Evolutionary conservation across 2,113 vertebrate genomes (phyloP), one percentile per base, ranked within the genome.

Genomic region (Phrynosoma platyrhinos): DNA sequence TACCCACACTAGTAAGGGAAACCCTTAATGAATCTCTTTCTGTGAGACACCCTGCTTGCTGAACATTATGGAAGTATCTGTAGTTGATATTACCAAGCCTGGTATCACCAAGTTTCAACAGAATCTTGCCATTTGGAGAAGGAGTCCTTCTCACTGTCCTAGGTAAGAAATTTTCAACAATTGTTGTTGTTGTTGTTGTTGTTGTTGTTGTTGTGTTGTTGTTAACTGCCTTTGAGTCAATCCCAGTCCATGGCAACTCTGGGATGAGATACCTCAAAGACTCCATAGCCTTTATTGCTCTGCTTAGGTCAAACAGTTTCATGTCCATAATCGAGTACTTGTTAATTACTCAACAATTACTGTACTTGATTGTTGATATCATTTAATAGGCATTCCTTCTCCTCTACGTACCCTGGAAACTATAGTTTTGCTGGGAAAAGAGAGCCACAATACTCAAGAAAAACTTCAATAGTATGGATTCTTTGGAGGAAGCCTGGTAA

Each of bases 101-200:
- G 69, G 9, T 52, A 86, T 20, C 25, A 47, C 75, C 86, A 91
- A 90, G 85, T 68, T 90, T 68, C 91, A 82, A 82, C 69, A 84
- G 36, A 23, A 74, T 4, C 0, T 0, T 87, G 6, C 79, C 88
- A 81, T 96, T 95, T 47, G 92, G 88, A 47, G 13, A 94, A 2
- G 95, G 92, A 8, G 93, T n/a, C n/a, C 87, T n/a, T 30, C 91
- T 95, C 1, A 62, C 89, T 76, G 93, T 95, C 2, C 12, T 94
- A 80, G 92, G 91, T 95, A 82, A 96, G 91, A 78, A 13, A 86
- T 30, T 83, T 62, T 18, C 66, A 86, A n/a, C 53, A 69, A 86
- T 53, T 4, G 47, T 7, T 47, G 47, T 7, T 47, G 47, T 7
- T 47, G 47, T 47, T 21, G 27, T 47, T 36, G 42, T 78, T 10